These are phyloP conservation scores for Geococcyx californianus DNA, from an alignment of 2,113 vertebrate genomes.

Conservation along the genomic window DNA sequence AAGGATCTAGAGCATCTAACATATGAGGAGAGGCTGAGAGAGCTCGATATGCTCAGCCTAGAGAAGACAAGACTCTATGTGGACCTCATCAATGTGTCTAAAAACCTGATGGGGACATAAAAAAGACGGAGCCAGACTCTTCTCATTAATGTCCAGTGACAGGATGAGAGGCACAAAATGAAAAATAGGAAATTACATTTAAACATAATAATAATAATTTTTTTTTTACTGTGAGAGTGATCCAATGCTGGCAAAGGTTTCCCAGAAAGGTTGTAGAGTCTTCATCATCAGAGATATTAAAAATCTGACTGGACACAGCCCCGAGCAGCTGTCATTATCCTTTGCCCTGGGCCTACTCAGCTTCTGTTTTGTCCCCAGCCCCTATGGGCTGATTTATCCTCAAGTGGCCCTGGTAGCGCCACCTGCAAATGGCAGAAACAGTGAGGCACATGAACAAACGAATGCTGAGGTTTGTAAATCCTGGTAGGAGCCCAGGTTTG, in stretches of 20 bases:
- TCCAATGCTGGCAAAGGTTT: background rate
- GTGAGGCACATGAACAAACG: rapidly evolving
- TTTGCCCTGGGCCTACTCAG: background rate
- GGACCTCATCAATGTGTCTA: background rate
- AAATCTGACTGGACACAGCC: background rate
- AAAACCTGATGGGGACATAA: background rate
- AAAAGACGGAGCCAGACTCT: background rate
- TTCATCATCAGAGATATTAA: background rate
- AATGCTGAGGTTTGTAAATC: background rate
- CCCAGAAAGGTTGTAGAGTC: background rate
- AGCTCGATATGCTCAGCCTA: background rate
- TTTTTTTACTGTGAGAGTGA: background rate
- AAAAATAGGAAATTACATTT: background rate
- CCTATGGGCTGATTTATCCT: background rate
- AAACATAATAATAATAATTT: background rate
- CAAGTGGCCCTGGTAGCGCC: rapidly evolving
- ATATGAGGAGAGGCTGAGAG: background rate
- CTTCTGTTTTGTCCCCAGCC: background rate
- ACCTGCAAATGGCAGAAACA: background rate
- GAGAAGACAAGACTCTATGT: background rate
- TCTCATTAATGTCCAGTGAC: background rate
- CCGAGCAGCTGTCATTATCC: background rate
- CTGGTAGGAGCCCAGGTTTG: background rate
- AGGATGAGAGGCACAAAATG: background rate
- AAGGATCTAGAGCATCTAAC: background rate